Conservation (phyloP, 2,888 invertebrate species). For the Plagodis dolabraria region DNA sequence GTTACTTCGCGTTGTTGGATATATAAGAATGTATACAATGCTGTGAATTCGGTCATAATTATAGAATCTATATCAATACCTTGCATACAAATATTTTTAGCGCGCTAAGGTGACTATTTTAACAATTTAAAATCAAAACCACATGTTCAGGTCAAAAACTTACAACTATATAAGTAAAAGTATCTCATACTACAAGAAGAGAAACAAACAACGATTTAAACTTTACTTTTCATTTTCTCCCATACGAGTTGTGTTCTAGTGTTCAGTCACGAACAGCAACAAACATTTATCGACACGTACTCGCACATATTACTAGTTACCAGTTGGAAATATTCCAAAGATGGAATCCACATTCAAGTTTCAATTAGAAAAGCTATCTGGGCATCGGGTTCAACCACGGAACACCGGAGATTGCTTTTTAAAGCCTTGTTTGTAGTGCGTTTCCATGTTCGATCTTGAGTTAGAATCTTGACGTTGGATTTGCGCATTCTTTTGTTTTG, state of each 20-base stretch:
- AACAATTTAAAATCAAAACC: too few relatives aligned
- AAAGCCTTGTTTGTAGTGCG: slow-evolving; percentile 44
- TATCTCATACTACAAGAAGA: neutral
- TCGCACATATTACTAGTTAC: slow-evolving; percentile 1
- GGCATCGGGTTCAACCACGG: slow-evolving; percentile 48
- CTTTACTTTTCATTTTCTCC: slow-evolving; percentile 5
- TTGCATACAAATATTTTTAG: too few relatives aligned
- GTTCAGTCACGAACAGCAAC: slow-evolving; percentile 9
- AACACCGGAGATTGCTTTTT: slow-evolving; percentile 65
- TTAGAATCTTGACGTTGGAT: slow-evolving; percentile 9
- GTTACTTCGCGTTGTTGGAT: too few relatives aligned
- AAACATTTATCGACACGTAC: slow-evolving; percentile 20
- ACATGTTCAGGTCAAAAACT: too few relatives aligned
- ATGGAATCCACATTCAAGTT: slow-evolving; percentile 56
- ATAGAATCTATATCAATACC: too few relatives aligned
- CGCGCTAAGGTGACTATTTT: too few relatives aligned
- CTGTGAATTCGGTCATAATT: too few relatives aligned
- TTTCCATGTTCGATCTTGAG: slow-evolving; percentile 11
- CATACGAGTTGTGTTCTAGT: slow-evolving; percentile 11
- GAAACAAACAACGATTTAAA: neutral
- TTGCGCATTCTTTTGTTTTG: slow-evolving; percentile 8
- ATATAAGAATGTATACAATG: too few relatives aligned
- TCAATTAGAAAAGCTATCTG: slow-evolving; percentile 58
- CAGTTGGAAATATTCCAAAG: slow-evolving; percentile 45
- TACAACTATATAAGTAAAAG: too few relatives aligned